A percentile compares a stretch with the other conserved stretches of the same genome.
Evolutionary conservation across 2,888 invertebrate genomes (phyloP).

Genomic region (Drosophila ochracea): DNA sequence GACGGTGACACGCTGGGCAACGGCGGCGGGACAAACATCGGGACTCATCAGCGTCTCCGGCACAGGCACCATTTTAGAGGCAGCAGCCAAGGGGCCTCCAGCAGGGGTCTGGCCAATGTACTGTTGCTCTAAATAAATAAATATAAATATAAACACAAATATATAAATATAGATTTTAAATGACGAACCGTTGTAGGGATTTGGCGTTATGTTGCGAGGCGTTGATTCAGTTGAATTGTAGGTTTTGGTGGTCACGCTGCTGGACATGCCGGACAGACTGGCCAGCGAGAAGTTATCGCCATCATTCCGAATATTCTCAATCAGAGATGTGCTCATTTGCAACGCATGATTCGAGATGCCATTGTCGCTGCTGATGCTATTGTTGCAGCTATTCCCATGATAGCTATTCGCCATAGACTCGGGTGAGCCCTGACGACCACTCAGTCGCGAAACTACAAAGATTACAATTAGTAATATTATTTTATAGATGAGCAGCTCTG

Average conservation of each 20-base stretch:
- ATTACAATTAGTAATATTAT: constrained; percentile 42
- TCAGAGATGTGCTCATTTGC: constrained; percentile 85
- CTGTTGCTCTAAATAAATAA: constrained; percentile 71
- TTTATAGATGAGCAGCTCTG: neutral
- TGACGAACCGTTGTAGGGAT: constrained; percentile 83
- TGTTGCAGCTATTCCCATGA: constrained; percentile 86
- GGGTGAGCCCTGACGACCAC: constrained; percentile 87
- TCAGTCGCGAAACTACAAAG: constrained; percentile 84
- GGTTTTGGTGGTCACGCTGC: constrained; percentile 79
- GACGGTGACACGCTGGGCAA: constrained; percentile 82
- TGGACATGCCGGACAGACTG: constrained; percentile 69
- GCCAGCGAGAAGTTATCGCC: constrained; percentile 86
- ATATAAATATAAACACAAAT: neutral
- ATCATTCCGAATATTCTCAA: constrained; percentile 85
- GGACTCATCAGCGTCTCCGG: constrained; percentile 95
- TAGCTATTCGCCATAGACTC: constrained; percentile 91
- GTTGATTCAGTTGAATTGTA: constrained; percentile 84
- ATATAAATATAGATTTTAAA: neutral
- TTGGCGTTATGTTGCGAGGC: constrained; percentile 83
- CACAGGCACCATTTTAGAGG: constrained; percentile 94
- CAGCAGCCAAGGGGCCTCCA: constrained; percentile 89
- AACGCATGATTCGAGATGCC: constrained; percentile 77
- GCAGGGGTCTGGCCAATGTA: constrained; percentile 61
- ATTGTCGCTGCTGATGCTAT: constrained; percentile 76
- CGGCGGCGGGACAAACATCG: constrained; percentile 86